A percentile compares a stretch with the other conserved stretches of the same genome.
Conservation (phyloP, 2,113 vertebrate species). For the Rostratula benghalensis region DNA sequence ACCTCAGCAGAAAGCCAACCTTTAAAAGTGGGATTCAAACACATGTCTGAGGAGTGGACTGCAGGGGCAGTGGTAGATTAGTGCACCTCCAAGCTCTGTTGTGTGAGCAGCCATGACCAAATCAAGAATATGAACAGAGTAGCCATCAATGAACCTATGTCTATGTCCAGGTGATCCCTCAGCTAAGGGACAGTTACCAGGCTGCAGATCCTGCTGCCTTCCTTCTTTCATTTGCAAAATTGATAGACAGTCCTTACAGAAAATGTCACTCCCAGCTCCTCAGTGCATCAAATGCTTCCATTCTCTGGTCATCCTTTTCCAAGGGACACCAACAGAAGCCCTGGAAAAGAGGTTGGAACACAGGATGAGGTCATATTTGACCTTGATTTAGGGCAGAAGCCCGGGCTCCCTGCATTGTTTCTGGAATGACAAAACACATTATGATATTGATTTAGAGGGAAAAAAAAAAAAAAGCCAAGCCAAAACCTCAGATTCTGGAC, state of each 20-base stretch:
- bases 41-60: not conserved
- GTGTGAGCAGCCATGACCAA: not conserved
- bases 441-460: not conserved
- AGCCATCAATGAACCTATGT: not conserved
- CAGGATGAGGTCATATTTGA: not conserved
- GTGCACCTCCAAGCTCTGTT: not conserved
- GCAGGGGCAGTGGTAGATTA: accelerated
- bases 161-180: not conserved
- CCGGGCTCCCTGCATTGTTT: not conserved
- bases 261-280: not conserved
- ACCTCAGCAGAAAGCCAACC: not conserved
- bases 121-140: not conserved
- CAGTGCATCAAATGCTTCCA: not conserved
- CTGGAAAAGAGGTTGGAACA: not conserved
- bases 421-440: not conserved
- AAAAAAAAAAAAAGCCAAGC: not conserved
- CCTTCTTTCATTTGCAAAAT: not conserved
- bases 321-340: not conserved
- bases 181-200: not conserved
- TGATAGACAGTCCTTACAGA: not conserved
- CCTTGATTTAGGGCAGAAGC: not conserved
- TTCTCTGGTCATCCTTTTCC: not conserved
- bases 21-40: accelerated
- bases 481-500: not conserved
- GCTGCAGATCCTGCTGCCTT: not conserved